phyloP scores from a whole-genome alignment of 1,140 invertebrate genomes.

The Cardiocondyla obscurior region DNA sequence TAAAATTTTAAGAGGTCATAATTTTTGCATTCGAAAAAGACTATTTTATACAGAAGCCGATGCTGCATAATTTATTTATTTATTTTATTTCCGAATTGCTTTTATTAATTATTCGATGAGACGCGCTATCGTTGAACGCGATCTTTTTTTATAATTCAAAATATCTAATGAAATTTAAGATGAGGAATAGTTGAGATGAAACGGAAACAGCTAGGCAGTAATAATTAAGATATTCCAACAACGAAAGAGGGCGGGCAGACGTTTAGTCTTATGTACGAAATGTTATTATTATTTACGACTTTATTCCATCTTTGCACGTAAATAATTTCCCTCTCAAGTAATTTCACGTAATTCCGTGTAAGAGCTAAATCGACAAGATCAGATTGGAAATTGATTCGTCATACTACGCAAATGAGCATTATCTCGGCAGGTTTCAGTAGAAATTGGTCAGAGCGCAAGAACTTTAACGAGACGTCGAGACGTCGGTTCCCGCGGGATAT shows the following conservation, averaged over 20 bases:
- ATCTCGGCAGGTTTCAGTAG: constrained; percentile 5
- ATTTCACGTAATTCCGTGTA: not conserved
- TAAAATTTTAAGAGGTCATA: not conserved
- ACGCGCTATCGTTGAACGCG: no score
- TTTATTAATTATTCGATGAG: no score
- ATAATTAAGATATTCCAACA: no score
- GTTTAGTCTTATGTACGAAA: no score
- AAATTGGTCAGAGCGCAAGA: constrained; percentile 36
- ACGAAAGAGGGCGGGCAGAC: no score
- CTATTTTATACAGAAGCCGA: no score
- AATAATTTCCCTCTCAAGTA: not conserved
- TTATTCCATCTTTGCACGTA: not conserved
- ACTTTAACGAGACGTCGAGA: constrained; percentile 36
- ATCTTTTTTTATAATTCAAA: no score
- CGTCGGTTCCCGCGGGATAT: not conserved
- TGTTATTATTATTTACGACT: not conserved
- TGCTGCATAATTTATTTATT: no score
- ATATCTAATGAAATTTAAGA: no score
- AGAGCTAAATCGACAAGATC: not conserved
- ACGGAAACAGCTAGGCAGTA: no score
- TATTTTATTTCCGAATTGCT: not conserved
- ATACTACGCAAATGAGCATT: constrained; percentile 37
- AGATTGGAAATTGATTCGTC: constrained; percentile 47
- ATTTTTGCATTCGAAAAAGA: not conserved
- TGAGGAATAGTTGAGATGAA: no score